Conservation (phyloP, 35 echinoderm and acorn worm species). For the Heliocidaris erythrogramma region DNA sequence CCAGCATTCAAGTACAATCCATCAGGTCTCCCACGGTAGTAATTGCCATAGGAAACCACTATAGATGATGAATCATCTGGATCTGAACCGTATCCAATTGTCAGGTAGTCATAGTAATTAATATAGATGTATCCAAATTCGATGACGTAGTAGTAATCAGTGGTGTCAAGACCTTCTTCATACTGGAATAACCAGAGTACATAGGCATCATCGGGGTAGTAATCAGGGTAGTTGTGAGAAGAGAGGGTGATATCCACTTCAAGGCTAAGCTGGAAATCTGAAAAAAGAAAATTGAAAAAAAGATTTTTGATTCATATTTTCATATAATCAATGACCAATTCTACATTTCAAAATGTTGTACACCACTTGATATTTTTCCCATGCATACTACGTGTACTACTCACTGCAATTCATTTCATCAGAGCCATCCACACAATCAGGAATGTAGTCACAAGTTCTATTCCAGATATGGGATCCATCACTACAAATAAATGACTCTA, state of each 20-base stretch:
- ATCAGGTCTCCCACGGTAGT: not conserved
- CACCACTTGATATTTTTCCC: too few relatives aligned
- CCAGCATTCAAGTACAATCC: not conserved
- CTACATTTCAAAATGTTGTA: too few relatives aligned
- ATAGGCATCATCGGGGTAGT: not conserved
- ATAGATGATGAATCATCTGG: not conserved
- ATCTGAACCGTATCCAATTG: not conserved
- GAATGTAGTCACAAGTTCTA: too few relatives aligned
- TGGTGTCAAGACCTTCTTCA: not conserved
- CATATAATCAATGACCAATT: too few relatives aligned
- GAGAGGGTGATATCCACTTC: not conserved
- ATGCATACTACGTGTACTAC: too few relatives aligned
- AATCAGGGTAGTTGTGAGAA: constrained; percentile 11
- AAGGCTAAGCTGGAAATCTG: too few relatives aligned
- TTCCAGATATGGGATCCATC: too few relatives aligned
- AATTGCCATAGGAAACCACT: not conserved
- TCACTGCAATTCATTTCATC: too few relatives aligned
- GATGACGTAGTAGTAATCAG: not conserved
- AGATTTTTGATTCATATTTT: too few relatives aligned
- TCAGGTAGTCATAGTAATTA: not conserved
- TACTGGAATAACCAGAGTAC: constrained; percentile 15
- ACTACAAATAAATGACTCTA: too few relatives aligned
- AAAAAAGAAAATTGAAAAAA: too few relatives aligned
- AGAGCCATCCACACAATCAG: too few relatives aligned
- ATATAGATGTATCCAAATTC: not conserved